phyloP scores from a whole-genome alignment of 2,113 vertebrate genomes.

The Pachyramphus minor region DNA sequence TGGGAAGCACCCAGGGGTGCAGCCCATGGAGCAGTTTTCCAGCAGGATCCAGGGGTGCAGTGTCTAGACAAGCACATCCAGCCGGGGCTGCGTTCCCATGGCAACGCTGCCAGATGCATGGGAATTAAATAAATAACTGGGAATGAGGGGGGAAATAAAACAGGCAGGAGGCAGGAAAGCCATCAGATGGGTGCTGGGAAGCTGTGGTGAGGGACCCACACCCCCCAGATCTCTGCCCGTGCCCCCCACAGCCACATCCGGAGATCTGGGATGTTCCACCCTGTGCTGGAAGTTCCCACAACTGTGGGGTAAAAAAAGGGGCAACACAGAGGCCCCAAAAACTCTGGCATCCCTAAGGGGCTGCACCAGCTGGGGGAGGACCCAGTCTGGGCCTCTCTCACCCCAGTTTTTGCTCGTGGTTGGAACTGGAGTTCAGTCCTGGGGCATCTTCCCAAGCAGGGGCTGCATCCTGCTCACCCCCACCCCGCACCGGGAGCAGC shows the following conservation, averaged over 20 bases:
- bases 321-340: fast-evolving
- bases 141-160: fast-evolving
- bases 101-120: constrained; percentile 56
- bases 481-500: fast-evolving
- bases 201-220: fast-evolving
- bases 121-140: constrained; percentile 50
- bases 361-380: not conserved
- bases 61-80: constrained; percentile 46
- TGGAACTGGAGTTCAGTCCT: not conserved
- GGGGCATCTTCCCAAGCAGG: not conserved
- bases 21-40: not conserved
- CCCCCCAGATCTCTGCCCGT: not conserved
- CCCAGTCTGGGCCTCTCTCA: not conserved
- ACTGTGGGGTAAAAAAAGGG: too few relatives aligned
- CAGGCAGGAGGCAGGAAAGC: not conserved
- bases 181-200: not conserved
- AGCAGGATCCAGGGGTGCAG: constrained; percentile 4
- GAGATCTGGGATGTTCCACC: not conserved
- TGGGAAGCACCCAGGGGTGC: not conserved
- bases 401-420: not conserved
- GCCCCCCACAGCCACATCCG: not conserved
- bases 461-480: not conserved
- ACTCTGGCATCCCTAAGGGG: fast-evolving
- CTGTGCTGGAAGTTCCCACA: not conserved
- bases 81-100: constrained; percentile 66